phyloP scores from a whole-genome alignment of 2,113 vertebrate genomes.

The Cranoglanis bouderius region DNA sequence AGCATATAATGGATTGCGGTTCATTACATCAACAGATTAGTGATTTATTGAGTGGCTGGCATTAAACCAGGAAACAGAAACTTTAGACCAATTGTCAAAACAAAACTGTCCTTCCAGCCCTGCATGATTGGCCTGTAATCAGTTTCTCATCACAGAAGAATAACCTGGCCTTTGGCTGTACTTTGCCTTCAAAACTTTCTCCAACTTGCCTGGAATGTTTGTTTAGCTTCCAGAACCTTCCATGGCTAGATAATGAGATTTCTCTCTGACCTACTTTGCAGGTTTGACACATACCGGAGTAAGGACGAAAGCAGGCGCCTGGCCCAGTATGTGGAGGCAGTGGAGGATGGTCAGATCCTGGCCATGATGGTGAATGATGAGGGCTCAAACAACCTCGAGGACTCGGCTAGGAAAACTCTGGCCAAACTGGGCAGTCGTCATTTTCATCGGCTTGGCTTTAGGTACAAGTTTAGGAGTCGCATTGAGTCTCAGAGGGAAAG shows the following conservation, averaged over 20 bases:
- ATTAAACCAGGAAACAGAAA: constrained; percentile 37
- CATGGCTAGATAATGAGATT: constrained; percentile 25
- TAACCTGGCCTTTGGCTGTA: constrained; percentile 27
- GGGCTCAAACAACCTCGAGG: constrained; percentile 91
- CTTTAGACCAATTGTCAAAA: constrained; percentile 39
- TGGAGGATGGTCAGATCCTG: constrained; percentile 81
- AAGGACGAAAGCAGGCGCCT: constrained; percentile 88
- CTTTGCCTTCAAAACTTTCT: constrained; percentile 30
- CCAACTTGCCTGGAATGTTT: constrained; percentile 30
- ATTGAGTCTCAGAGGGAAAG: not conserved
- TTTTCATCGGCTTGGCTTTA: constrained; percentile 87
- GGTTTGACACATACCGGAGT: constrained; percentile 93
- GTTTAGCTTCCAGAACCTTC: constrained; percentile 32
- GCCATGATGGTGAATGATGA: constrained; percentile 92
- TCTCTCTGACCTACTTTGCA: constrained; percentile 59
- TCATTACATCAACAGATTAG: not conserved
- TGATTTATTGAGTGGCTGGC: constrained; percentile 31
- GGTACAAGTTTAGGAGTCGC: constrained; percentile 69
- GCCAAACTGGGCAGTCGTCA: constrained; percentile 87
- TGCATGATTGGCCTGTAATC: constrained; percentile 13
- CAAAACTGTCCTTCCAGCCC: constrained; percentile 23
- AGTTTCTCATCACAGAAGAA: not conserved
- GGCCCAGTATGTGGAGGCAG: constrained; percentile 78
- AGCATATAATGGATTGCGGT: not conserved
- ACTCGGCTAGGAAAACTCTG: constrained; percentile 84